These are phyloP conservation scores for Sepiola atlantica DNA, from an alignment of 2,888 invertebrate species.

Conservation along the genomic window DNA sequence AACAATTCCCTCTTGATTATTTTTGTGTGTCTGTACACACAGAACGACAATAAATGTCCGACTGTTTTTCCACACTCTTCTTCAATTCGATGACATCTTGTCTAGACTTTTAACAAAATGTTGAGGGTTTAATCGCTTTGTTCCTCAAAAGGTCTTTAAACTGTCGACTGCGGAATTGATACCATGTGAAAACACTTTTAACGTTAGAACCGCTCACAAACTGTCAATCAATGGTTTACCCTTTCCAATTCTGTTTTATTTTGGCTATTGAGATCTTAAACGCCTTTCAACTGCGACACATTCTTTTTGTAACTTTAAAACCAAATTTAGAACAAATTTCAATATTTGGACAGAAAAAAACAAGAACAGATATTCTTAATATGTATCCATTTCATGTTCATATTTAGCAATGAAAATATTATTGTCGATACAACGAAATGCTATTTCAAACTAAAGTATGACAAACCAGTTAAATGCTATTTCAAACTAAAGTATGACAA, in stretches of 20 bases:
- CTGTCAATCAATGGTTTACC: background rate
- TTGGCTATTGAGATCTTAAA: background rate
- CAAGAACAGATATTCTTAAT: no score
- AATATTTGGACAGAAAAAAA: no score
- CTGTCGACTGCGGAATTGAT: background rate
- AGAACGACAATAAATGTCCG: background rate
- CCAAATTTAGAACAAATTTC: no score
- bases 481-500: no score
- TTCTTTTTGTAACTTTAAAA: no score
- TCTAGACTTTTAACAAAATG: background rate
- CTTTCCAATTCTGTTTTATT: background rate
- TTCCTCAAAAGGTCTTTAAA: background rate
- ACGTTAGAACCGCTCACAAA: background rate
- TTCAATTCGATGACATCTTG: background rate
- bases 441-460: no score
- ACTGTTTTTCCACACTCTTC: background rate
- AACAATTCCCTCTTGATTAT: background rate
- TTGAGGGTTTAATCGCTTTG: background rate
- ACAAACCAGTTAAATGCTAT: no score
- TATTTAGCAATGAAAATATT: no score
- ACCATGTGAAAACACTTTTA: background rate
- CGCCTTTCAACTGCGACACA: background rate
- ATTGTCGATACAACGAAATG: no score
- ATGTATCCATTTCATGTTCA: no score
- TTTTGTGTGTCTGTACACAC: background rate